Evolutionary conservation across 2,113 vertebrate genomes (phyloP).

Genomic region (western clawed frog (Xenopus tropicalis)): UCB_Xtro_10.0 CM004447.2:4496501-4497000

Average conservation of each 20-base stretch:
- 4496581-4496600: too few relatives aligned
- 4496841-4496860: background rate
- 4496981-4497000: too few relatives aligned
- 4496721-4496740: conserved; percentile 1
- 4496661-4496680: background rate
- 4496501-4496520: too few relatives aligned
- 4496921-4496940: background rate
- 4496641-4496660: background rate
- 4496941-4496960: background rate
- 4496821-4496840: background rate
- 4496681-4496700: background rate
- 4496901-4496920: background rate
- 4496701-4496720: background rate
- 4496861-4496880: background rate
- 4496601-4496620: too few relatives aligned
- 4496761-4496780: background rate
- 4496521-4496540: too few relatives aligned
- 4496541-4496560: too few relatives aligned
- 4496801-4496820: background rate
- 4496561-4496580: too few relatives aligned
- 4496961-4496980: too few relatives aligned
- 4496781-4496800: background rate
- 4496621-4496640: too few relatives aligned
- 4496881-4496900: background rate
- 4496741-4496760: background rate